Percentiles rank a stretch among this genome's conserved stretches.
Evolutionary conservation across 2,113 vertebrate species (phyloP).

Genomic region (Sinosuthora webbiana): DNA sequence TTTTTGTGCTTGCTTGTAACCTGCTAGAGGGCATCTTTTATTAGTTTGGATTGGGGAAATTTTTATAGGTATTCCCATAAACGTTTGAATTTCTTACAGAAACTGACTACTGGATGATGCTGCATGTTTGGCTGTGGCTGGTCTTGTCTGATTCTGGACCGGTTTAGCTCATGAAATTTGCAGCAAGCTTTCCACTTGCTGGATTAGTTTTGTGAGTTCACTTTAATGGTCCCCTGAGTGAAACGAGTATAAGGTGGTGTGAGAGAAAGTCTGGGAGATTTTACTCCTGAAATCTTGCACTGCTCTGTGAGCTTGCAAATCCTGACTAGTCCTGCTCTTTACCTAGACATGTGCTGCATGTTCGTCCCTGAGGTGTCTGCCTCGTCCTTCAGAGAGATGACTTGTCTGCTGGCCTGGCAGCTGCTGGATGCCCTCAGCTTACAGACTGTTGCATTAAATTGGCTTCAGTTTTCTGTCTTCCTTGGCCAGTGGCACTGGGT

Average conservation of each 20-base stretch:
- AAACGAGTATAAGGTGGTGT: background rate
- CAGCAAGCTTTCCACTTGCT: background rate
- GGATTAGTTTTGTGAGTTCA: background rate
- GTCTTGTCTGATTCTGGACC: background rate
- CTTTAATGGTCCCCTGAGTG: background rate
- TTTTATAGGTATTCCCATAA: background rate
- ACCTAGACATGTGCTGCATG: fast-evolving
- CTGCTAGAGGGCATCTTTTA: background rate
- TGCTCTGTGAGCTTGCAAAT: background rate
- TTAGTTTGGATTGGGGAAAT: background rate
- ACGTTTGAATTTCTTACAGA: background rate
- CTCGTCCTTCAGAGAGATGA: background rate
- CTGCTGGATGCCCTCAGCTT: background rate
- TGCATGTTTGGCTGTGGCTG: background rate
- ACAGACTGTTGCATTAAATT: background rate
- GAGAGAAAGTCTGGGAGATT: background rate
- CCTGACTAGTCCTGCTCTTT: background rate
- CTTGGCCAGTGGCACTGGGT: fast-evolving
- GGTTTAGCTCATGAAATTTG: background rate
- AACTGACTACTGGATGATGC: background rate
- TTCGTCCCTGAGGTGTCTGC: background rate
- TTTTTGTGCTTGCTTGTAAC: background rate
- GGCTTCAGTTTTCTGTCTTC: background rate
- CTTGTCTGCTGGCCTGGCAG: background rate
- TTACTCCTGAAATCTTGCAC: background rate